Evolutionary conservation across 2,113 vertebrate genomes (phyloP).

Genomic region (Tupaia chinensis): DNA sequence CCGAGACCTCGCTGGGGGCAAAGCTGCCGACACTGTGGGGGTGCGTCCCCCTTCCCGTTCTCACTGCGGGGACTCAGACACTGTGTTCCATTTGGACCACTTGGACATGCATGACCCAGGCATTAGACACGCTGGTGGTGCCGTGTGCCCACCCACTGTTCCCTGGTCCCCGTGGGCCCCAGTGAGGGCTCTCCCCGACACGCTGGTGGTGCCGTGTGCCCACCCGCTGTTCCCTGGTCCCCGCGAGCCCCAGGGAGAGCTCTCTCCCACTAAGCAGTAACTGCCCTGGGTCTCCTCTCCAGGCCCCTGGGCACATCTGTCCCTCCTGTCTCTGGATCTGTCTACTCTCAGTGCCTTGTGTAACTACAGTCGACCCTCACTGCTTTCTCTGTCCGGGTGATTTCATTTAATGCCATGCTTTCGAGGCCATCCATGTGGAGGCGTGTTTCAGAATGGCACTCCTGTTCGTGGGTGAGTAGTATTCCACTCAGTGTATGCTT

Average conservation of each 20-base stretch:
- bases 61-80: too few species aligned
- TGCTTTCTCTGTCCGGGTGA: not conserved
- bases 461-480: not conserved
- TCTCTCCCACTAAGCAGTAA: not conserved
- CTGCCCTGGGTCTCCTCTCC: rapidly evolving
- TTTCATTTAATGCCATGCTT: not conserved
- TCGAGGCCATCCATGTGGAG: not conserved
- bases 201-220: not conserved
- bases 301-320: not conserved
- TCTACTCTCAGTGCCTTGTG: not conserved
- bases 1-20: not conserved
- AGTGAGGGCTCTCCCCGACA: too few species aligned
- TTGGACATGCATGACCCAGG: not conserved
- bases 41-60: too few species aligned
- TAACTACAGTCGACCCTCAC: not conserved
- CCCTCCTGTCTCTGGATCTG: not conserved
- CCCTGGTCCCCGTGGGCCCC: too few species aligned
- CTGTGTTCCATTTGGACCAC: not conserved
- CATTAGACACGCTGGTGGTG: too few species aligned
- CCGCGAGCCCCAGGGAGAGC: not conserved
- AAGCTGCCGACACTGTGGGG: too few species aligned
- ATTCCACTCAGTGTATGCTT: too few species aligned
- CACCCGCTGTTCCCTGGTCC: too few species aligned
- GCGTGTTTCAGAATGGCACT: not conserved
- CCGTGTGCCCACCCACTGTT: too few species aligned